phyloP scores from a whole-genome alignment of 2,797 vertebrate species.

The Natrix natrix region DNA sequence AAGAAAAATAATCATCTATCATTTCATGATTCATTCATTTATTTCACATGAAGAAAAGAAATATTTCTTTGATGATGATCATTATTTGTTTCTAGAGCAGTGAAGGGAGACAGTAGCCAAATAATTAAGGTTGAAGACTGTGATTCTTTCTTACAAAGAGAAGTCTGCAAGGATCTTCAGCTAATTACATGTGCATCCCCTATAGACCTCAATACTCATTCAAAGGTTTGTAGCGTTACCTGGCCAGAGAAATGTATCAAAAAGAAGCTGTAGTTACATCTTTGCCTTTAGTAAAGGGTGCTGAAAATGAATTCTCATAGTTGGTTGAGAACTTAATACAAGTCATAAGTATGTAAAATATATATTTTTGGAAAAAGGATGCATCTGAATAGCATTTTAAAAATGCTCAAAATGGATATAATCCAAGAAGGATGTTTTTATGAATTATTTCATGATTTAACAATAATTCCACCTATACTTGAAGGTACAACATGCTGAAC shows the following conservation, averaged over 20 bases:
- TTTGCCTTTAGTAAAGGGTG: not conserved
- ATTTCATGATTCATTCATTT: not conserved
- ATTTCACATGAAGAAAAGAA: not conserved
- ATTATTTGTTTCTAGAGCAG: not conserved
- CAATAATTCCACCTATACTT: not conserved
- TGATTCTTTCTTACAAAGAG: not conserved
- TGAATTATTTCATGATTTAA: not conserved
- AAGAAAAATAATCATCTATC: not conserved
- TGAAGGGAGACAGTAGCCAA: not conserved
- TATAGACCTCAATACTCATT: not conserved
- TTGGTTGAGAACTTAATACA: not conserved
- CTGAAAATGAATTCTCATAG: not conserved
- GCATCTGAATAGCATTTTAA: not conserved
- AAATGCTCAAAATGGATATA: not conserved
- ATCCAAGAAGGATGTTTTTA: not conserved
- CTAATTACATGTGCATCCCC: not conserved
- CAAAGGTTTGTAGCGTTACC: not conserved
- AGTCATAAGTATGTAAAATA: not conserved
- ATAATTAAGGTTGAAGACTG: not conserved
- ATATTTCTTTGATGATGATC: not conserved
- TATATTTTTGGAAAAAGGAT: not conserved
- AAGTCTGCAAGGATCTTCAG: not conserved
- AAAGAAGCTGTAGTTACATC: not conserved
- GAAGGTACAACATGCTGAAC: not conserved
- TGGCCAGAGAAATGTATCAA: not conserved